Evolutionary conservation across 2,888 invertebrate genomes (phyloP), one percentile per base, ranked within the genome.

Genomic region (Glyphotaelius pellucidus): DNA sequence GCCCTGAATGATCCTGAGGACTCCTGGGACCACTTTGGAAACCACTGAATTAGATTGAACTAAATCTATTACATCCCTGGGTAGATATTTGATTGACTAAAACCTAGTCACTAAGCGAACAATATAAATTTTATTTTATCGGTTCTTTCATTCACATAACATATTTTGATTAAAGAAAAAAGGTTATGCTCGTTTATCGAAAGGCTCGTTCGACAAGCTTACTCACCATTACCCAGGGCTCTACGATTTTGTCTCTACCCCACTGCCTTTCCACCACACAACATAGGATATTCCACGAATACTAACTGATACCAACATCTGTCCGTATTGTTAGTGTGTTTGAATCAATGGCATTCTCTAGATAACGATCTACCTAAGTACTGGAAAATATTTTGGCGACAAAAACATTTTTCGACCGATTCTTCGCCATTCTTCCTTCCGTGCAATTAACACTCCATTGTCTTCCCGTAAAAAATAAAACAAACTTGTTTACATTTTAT

Each of bases 401-500:
- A 67, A 25, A 67, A n/a, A 67, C 67, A 67, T n/a, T 67, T 67
- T 83, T 35, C 83, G 83, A 32, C 19, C 19, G 25, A 35, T 31
- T 81, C 30, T 15, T 32, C 81, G 81, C 19, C 25, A 19, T 15
- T 25, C 32, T 83, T 83, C 83, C 83, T 83, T 25, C 83, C 83
- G 81, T 32, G 19, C 38, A 35, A 83, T 86, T 86, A 86, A 15
- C 35, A 42, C 47, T 25, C 38, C 42, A 86, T 86, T 86, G 25
- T 86, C 30, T 47, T 15, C 9, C 47, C 47, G 47, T 19, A 25
- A 67, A 67, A 47, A 31, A 31, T 31, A 87, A 87, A 67, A 47
- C 9, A 9, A 9, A 67, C 9, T 7, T 67, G 25, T 81, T 81
- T 81, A 81, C 14, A 81, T 81, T 81, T 32, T 81, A 81, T 81